Percentiles rank a stretch among this genome's conserved stretches.
Evolutionary conservation across 2,888 invertebrate species (phyloP).

Genomic region (Drosophila pseudotalamancana): DNA sequence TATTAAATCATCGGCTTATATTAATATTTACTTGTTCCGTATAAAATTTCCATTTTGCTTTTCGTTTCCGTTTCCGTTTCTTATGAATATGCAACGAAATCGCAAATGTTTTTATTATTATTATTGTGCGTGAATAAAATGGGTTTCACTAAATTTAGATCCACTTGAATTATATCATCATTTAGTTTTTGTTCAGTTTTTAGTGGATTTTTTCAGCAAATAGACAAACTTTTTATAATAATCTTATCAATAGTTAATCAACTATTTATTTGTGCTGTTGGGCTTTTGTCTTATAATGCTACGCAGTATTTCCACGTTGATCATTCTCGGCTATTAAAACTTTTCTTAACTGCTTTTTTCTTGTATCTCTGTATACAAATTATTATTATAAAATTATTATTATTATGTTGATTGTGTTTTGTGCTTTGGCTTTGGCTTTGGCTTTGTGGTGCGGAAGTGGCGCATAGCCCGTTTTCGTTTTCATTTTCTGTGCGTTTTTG

Average conservation of each 20-base stretch:
- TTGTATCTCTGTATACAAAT: constrained; percentile 10
- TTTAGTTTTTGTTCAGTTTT: not conserved
- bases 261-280: too few species aligned
- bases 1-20: not conserved
- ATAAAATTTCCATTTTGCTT: constrained; percentile 29
- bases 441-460: constrained; percentile 47
- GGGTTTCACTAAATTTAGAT: not conserved
- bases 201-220: too few species aligned
- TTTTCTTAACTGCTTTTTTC: constrained; percentile 14
- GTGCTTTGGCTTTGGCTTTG: constrained; percentile 14
- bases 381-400: constrained; percentile 38
- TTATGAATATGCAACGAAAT: constrained; percentile 50
- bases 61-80: constrained; percentile 64
- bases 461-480: constrained; percentile 52
- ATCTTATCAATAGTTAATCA: too few species aligned
- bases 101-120: constrained; percentile 51
- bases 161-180: not conserved
- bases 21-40: constrained; percentile 10
- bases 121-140: constrained; percentile 4
- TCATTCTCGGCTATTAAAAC: not conserved
- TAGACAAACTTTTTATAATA: too few species aligned
- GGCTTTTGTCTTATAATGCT: not conserved
- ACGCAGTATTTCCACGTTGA: constrained; percentile 6
- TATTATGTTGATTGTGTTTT: constrained; percentile 5
- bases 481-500: constrained; percentile 26